Evolutionary conservation across 53 echinoderm and acorn worm genomes (phyloP).

Genomic region (Mesocentrotus franciscanus): DNA sequence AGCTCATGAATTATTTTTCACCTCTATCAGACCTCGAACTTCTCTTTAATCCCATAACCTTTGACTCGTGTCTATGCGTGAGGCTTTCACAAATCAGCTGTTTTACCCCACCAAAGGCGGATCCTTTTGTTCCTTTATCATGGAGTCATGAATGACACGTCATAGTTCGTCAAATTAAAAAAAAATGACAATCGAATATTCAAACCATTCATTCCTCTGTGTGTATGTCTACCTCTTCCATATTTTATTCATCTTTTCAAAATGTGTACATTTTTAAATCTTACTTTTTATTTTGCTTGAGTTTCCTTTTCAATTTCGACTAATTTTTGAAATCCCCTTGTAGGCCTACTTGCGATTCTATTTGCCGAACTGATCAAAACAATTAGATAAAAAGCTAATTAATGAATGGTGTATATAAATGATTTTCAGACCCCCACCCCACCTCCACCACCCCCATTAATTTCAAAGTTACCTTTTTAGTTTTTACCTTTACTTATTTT

Average conservation of each 20-base stretch:
- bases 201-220: neutral
- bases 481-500: too few relatives aligned
- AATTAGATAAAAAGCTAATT: too few relatives aligned
- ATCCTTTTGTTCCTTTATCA: neutral
- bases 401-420: too few relatives aligned
- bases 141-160: neutral
- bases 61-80: constrained; percentile 6
- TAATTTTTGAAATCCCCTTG: neutral
- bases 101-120: constrained; percentile 13
- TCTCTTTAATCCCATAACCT: neutral
- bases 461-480: too few relatives aligned
- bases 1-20: too few relatives aligned
- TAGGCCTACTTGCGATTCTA: too few relatives aligned
- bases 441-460: too few relatives aligned
- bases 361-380: too few relatives aligned
- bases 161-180: neutral
- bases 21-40: neutral
- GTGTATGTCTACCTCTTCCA: neutral
- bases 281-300: too few relatives aligned
- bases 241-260: neutral
- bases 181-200: neutral
- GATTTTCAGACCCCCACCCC: too few relatives aligned
- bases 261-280: neutral
- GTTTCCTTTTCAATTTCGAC: neutral
- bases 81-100: constrained; percentile 28